Base-by-base conservation (phyloP, 2,797 vertebrate genomes). In the Serranus cabrilla region DNA sequence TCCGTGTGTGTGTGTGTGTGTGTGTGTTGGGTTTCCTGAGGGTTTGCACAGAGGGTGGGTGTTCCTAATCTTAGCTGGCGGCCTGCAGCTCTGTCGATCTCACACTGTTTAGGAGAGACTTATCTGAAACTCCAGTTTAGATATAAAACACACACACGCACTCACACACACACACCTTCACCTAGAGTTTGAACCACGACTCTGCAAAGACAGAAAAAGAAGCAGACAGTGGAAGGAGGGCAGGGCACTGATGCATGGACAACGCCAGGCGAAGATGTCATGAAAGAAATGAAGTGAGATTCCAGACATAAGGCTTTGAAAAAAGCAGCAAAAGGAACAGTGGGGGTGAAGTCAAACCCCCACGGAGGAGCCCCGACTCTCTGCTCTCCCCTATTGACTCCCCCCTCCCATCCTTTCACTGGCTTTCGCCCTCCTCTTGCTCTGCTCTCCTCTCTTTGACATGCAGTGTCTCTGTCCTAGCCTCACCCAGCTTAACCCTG, bases 171-270 rank as follows among this genome's bases (percentile, higher is more conserved):
- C 42, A 67, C 45, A 43, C 50, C 45, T 61, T 40, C 74, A 81
- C 65, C 65, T 68, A 13, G 21, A 84, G 64, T 72, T 76, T 75
- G 71, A 72, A 63, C 67, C 40, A 65, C 4, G 52, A 63, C 82
- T 82, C 18, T 34, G 31, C 66, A 61, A 54, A 89, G 79, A 84
- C 81, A 74, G 80, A 42, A 49, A 62, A 74, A 67, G 77, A 60
- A 31, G 76, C 82, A 78, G 83, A 87, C 81, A 78, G 82, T 68
- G 75, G 67, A 84, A 72, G 65, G 78, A 86, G 89, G 76, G 76
- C 84, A 89, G 77, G 70, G 82, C 84, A 83, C 50, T 8, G 87
- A 87, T 88, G 90, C 91, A 78, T 90, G 85, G 89, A 89, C 89
- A 81, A 80, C 56, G 51, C 69, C 76, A 61, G 65, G 74, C 52